Evolutionary conservation across 1,140 invertebrate species (phyloP).

Genomic region (Hermatobates lingyangjiaoensis): DNA sequence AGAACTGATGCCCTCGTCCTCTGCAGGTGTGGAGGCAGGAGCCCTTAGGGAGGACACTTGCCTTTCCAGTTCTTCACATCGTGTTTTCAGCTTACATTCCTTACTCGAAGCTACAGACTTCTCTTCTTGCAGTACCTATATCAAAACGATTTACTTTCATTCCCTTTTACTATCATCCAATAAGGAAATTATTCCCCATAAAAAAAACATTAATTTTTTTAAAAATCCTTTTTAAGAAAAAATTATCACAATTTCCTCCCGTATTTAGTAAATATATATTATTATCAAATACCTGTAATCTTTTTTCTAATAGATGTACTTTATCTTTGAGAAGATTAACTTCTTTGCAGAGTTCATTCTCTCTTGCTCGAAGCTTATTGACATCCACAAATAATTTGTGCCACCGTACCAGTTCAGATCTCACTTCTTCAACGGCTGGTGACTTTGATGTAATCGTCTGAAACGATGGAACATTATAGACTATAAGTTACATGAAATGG

Average conservation of each 20-base stretch:
- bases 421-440: conserved; percentile 28
- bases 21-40: conserved; percentile 48
- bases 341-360: conserved; percentile 34
- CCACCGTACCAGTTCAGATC: conserved; percentile 46
- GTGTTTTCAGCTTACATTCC: conserved; percentile 55
- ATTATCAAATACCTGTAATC: conserved; percentile 46
- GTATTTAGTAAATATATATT: too few species aligned
- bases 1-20: conserved; percentile 69
- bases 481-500: neutral
- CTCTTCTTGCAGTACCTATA: conserved; percentile 55
- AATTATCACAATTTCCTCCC: too few species aligned
- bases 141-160: too few species aligned
- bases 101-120: conserved; percentile 51
- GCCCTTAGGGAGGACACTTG: conserved; percentile 26
- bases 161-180: too few species aligned
- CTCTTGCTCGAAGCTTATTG: conserved; percentile 33
- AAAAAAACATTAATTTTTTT: too few species aligned
- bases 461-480: conserved; percentile 8
- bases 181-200: too few species aligned
- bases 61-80: conserved; percentile 44
- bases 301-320: conserved; percentile 42
- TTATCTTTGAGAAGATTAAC: conserved; percentile 37
- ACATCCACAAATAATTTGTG: conserved; percentile 51
- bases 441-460: conserved; percentile 33
- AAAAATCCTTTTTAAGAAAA: too few species aligned